Base-by-base conservation (phyloP, 2,113 vertebrate genomes). In the Pelusios castaneus region DNA sequence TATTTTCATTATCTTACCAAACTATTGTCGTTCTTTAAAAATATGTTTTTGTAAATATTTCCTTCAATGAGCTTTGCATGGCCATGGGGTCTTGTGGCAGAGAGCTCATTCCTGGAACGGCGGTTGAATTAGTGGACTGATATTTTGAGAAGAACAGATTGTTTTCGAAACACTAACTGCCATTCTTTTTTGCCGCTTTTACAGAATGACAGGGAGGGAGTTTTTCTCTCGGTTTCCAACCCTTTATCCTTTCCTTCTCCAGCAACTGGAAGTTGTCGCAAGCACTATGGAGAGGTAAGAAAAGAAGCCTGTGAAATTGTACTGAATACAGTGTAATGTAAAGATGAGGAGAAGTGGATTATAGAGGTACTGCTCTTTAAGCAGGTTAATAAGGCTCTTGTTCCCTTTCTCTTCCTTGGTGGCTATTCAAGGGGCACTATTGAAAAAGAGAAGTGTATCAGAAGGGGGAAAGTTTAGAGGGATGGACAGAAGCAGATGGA, bases 151-250 rank as follows among this genome's bases (percentile, higher is more conserved):
- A 3, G 9, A 49, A 0, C 29, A 38, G 41, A 47, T 45, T 82
- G 54, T 43, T 78, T 41, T 25, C n/a, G 77, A 76, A 52, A 51
- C 89, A 51, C 22, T 91, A 56, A 91, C 58, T 89, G 16, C 87
- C 38, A 78, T 38, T 90, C 10, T 58, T 88, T 11, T 80, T 77
- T 3, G 8, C 95, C 51, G 8, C 47, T 89, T 97, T 92, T 89
- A 54, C 95, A 99, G 99, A 97, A 99, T 99, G 99, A 99, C 99
- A 0, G 99, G 99, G 78, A 98, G 99, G 8, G 99, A 99, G 96
- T 99, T 99, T 89, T 99, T 99, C 97, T 99, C 99, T 83, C 98
- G 99, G 14, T 99, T 99, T 92, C 99, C 99, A 1, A 98, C 98
- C 43, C 99, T 99, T 86, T 99, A 99, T 93, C 98, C 99, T 17